phyloP scores from a whole-genome alignment of 2,113 vertebrate species.

The Campylomormyrus tamandua region DNA sequence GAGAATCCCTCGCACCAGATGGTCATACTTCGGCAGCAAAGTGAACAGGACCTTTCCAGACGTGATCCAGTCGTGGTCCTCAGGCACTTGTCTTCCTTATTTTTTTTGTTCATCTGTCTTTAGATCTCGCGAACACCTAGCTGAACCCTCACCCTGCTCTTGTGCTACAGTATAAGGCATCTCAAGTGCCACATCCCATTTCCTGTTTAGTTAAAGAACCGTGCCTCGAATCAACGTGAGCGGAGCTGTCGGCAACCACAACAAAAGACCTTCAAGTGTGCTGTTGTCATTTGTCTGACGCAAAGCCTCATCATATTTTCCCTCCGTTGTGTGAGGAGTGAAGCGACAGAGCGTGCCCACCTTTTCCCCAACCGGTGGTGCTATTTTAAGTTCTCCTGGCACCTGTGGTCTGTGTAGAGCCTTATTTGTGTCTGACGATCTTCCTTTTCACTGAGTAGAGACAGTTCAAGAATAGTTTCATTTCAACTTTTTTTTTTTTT shows the following conservation, averaged over 20 bases:
- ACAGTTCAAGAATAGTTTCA: neutral
- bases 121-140: neutral
- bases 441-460: neutral
- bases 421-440: neutral
- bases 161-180: conserved; percentile 9
- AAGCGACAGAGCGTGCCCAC: neutral
- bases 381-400: neutral
- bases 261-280: conserved; percentile 46
- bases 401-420: neutral
- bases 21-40: neutral
- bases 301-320: conserved; percentile 40
- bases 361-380: neutral
- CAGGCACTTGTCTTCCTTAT: neutral
- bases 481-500: conserved; percentile 15
- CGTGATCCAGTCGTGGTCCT: neutral
- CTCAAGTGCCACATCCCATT: conserved; percentile 17
- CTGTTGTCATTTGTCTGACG: conserved; percentile 22
- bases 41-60: neutral
- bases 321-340: conserved; percentile 22
- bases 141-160: neutral
- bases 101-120: neutral
- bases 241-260: conserved; percentile 49
- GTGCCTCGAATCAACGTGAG: conserved; percentile 36
- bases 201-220: conserved; percentile 32
- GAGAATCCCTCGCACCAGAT: neutral